Percentiles rank a stretch among this genome's conserved stretches.
Conservation (phyloP, 2,888 invertebrate genomes). For the Proisotoma minuta region DNA sequence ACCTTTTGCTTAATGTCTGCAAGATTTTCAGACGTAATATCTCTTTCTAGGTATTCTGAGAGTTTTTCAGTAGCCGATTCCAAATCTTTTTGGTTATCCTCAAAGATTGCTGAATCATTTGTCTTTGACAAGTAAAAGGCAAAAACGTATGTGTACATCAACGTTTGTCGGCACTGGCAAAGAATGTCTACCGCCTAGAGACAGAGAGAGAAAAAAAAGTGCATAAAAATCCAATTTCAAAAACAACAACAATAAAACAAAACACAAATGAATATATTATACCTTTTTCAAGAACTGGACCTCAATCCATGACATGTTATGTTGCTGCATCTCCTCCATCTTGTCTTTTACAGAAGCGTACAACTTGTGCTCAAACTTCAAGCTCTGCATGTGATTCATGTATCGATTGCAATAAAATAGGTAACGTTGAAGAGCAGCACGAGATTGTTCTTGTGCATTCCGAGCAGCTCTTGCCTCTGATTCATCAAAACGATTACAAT, state of each 20-base stretch:
- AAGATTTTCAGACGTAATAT: slow-evolving; percentile 94
- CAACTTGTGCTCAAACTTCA: slow-evolving; percentile 94
- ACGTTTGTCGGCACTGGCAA: slow-evolving; percentile 92
- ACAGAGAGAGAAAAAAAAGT: too few relatives aligned
- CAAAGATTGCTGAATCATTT: slow-evolving; percentile 98
- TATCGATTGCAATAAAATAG: slow-evolving; percentile 98
- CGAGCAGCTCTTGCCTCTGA: slow-evolving; percentile 93
- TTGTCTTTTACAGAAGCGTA: slow-evolving; percentile 93
- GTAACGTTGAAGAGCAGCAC: slow-evolving; percentile 92
- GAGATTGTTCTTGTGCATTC: slow-evolving; percentile 89
- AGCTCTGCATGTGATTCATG: slow-evolving; percentile 98
- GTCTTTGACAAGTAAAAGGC: slow-evolving; percentile 96
- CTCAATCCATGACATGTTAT: slow-evolving; percentile 99
- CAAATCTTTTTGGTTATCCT: slow-evolving; percentile 96
- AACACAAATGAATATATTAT: not conserved
- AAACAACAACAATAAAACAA: not conserved
- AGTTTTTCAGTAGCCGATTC: slow-evolving; percentile 96
- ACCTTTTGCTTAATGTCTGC: slow-evolving; percentile 98
- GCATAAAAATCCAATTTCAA: not conserved
- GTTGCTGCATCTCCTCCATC: slow-evolving; percentile 99
- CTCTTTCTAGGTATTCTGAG: slow-evolving; percentile 95
- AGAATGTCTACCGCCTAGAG: slow-evolving; percentile 81
- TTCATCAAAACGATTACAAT: slow-evolving; percentile 95
- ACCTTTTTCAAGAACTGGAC: slow-evolving; percentile 91
- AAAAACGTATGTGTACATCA: slow-evolving; percentile 99